Evolutionary conservation across 2,797 vertebrate genomes (phyloP).

Genomic region (Amphiprion clarkii): DNA sequence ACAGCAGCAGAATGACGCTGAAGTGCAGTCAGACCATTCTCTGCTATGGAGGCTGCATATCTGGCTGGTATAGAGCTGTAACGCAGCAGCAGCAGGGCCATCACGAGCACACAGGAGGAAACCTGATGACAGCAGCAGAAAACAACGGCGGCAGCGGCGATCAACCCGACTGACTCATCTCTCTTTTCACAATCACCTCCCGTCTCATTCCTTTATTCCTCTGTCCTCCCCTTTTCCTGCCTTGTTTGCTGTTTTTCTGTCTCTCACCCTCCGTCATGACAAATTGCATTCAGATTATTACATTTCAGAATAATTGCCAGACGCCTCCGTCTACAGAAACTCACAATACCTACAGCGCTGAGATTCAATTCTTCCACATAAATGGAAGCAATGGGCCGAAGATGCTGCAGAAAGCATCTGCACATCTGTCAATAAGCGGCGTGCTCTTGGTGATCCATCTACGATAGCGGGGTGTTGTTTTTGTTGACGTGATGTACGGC

Average conservation of each 20-base stretch:
- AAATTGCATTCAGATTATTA: constrained; percentile 35
- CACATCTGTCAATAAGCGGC: neutral
- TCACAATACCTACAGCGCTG: constrained; percentile 11
- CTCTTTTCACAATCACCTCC: constrained; percentile 8
- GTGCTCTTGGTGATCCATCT: neutral
- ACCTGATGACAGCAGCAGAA: constrained; percentile 53
- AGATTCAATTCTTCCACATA: constrained; percentile 23
- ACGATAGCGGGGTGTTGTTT: neutral
- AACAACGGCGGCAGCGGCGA: neutral
- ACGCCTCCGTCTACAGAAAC: constrained; percentile 36
- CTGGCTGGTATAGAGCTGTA: no score
- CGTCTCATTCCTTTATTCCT: neutral
- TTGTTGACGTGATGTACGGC: neutral
- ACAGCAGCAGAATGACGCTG: no score
- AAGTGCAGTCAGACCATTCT: no score
- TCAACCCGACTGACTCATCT: constrained; percentile 31
- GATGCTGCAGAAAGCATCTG: neutral
- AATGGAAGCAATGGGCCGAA: constrained; percentile 2
- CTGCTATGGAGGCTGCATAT: no score
- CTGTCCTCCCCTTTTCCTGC: neutral
- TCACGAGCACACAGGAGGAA: constrained; percentile 4
- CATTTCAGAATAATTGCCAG: constrained; percentile 38
- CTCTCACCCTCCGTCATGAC: constrained; percentile 12
- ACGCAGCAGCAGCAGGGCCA: neutral
- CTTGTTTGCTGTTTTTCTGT: neutral